Evolutionary conservation across 2,888 invertebrate species (phyloP), one percentile per base, ranked within the genome.

Genomic region (Lasiommata megera): DNA sequence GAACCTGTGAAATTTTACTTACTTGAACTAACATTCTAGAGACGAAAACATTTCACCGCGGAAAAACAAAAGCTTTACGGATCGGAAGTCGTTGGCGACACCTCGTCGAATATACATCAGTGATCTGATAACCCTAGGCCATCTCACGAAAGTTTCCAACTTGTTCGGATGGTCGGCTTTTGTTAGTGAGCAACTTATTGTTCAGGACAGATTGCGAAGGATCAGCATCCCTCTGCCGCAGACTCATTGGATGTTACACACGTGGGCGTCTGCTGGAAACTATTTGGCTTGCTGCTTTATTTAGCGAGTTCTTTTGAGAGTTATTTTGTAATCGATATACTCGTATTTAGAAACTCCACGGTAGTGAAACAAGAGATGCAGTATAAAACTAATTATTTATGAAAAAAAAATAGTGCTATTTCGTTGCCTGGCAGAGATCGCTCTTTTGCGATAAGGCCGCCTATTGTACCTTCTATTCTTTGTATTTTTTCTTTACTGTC

Each of bases 121-220:
- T 31, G 31, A 1, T 31, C 31, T 31, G 52, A 43, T 53, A 43
- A 53, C 43, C 53, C 53, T 44, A 23, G 14, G 7, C 18, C 81
- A 88, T 86, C 88, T 88, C 86, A 87, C 89, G 87, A 88, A 90
- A 89, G 86, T 90, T 88, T 80, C 83, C 85, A 84, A 87, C 87
- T 89, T 84, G 88, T 89, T 89, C 86, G 82, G 89, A 90, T 88
- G 84, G 88, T 80, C 82, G 80, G 89, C 89, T 88, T 89, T 90
- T 90, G 89, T 90, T 85, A 79, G 82, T 80, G 80, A 82, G 79
- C 81, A 85, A 89, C 88, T 88, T 90, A 89, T 89, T 90, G 89
- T 90, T 88, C 84, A 81, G 82, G 86, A 88, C 88, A 89, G 89
- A 89, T 90, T 88, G 89, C 81, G 71, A 74, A 76, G 87, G 88